phyloP scores from a whole-genome alignment of 1,140 invertebrate species.

The Bradynema listronoti region DNA sequence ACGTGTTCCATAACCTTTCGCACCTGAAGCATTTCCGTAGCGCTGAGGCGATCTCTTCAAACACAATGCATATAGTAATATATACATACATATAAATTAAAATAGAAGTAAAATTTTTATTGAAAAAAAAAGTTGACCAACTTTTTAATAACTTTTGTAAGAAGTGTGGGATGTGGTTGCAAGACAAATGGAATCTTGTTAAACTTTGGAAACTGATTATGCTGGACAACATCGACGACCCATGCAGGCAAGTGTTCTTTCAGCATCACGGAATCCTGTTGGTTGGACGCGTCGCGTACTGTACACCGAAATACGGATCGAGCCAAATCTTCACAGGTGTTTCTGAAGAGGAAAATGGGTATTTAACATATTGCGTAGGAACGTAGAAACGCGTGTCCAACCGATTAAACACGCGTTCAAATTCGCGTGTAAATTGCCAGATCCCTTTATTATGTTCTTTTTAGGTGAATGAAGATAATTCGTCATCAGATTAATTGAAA shows the following conservation, averaged over 20 bases:
- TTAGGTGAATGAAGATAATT: too few relatives aligned
- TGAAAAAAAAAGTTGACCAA: too few relatives aligned
- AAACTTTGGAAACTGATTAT: constrained; percentile 84
- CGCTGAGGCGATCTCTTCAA: constrained; percentile 81
- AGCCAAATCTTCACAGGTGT: constrained; percentile 22
- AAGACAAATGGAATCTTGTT: constrained; percentile 96
- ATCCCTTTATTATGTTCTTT: too few relatives aligned
- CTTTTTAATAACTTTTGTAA: constrained; percentile 86
- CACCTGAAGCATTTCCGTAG: constrained; percentile 97
- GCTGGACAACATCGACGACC: constrained; percentile 34
- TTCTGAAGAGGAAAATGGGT: too few relatives aligned
- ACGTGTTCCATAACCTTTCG: constrained; percentile 94
- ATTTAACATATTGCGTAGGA: too few relatives aligned
- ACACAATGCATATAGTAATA: not conserved
- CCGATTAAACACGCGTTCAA: too few relatives aligned
- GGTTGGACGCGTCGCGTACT: constrained; percentile 85
- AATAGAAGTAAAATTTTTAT: not conserved
- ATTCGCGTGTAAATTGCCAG: too few relatives aligned
- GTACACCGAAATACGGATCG: constrained; percentile 71
- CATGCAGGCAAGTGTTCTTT: constrained; percentile 90
- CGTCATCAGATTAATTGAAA: too few relatives aligned
- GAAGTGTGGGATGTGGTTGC: constrained; percentile 79
- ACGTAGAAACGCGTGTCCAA: too few relatives aligned
- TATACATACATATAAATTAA: not conserved
- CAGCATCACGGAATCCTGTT: constrained; percentile 82